A percentile compares a stretch with the other conserved stretches of the same genome.
These are phyloP conservation scores for Synanceia verrucosa DNA, from an alignment of 2,797 vertebrate species.

Conservation along the genomic window DNA sequence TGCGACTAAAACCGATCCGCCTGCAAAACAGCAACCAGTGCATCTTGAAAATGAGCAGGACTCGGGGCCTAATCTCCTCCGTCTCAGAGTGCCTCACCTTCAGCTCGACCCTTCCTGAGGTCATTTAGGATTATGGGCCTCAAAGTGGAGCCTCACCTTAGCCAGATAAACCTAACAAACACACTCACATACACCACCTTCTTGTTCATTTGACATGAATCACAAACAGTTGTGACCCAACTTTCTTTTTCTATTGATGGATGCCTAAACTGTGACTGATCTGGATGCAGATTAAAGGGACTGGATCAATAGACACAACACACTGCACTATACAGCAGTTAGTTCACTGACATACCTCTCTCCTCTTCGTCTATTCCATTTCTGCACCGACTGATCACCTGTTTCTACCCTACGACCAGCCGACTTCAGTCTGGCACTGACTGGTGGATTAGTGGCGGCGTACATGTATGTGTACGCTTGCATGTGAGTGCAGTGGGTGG, in stretches of 20 bases:
- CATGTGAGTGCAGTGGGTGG: slow-evolving; percentile 67
- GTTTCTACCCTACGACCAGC: slow-evolving; percentile 37
- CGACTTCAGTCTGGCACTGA: slow-evolving; percentile 45
- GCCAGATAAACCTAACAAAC: slow-evolving; percentile 10
- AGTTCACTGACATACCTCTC: slow-evolving; percentile 18
- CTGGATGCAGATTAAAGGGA: neutral
- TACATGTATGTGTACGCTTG: slow-evolving; percentile 31
- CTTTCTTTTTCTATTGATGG: no score
- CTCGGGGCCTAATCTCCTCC: slow-evolving; percentile 19
- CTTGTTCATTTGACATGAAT: neutral
- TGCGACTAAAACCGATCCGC: neutral
- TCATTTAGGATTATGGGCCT: slow-evolving; percentile 34
- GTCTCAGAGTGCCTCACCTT: slow-evolving; percentile 10
- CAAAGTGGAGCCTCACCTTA: slow-evolving; percentile 11
- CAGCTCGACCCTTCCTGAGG: slow-evolving; percentile 55
- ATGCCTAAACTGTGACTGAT: neutral
- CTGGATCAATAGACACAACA: neutral
- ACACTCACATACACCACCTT: neutral
- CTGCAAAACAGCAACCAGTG: slow-evolving; percentile 19
- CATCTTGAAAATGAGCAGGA: slow-evolving; percentile 23
- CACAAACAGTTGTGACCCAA: neutral
- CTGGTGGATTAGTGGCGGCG: slow-evolving; percentile 43
- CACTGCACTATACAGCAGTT: neutral
- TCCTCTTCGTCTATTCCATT: slow-evolving; percentile 32
- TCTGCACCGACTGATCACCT: slow-evolving; percentile 63